Base-by-base conservation (phyloP, 1,140 invertebrate species). In the Ceratosolen solmsi region DNA sequence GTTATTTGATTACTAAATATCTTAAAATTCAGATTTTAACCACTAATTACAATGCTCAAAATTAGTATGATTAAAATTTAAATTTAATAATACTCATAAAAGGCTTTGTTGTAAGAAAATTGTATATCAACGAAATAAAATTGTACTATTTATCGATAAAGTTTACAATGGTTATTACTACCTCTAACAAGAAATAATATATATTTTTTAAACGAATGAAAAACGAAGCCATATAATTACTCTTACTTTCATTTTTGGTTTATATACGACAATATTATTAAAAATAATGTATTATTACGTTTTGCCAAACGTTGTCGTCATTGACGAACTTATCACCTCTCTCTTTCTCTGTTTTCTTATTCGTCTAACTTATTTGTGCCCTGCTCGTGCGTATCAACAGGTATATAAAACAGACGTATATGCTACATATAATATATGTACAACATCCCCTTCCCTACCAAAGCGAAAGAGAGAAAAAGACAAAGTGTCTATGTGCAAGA, bases 161-260 rank as follows among this genome's bases (percentile, higher is more conserved):
- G n/a, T n/a, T 46, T 54, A 17, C 22, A 41, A 70, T 38, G 22
- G n/a, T 70, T n/a, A 25, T n/a, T 38, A n/a, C 7, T 70, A 36
- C 15, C 13, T 65, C 13, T 7, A 46, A 70, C n/a, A 27, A 70
- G 11, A 46, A 68, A 70, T 20, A 25, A 46, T 13, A 41, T 7
- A 46, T 41, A n/a, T 38, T 70, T 70, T 70, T 70, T 70, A 41
- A 70, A 46, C 25, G 36, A 46, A 46, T 46, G 36, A 46, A 41
- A 46, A 25, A 46, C 1, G 38, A 70, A 68, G 20, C 13, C 17
- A 5, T 38, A 38, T 38, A 1, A 70, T 46, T n/a, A 22, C 11
- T 70, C 11, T 2, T 2, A 36, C 15, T 8, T 68, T 68, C n/a
- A n/a, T n/a, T n/a, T n/a, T n/a, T n/a, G 20, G 20, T 9, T 68